A percentile compares a stretch with the other conserved stretches of the same genome.
Evolutionary conservation across 2,888 invertebrate species (phyloP).

Genomic region (Leptogaster cylindrica): DNA sequence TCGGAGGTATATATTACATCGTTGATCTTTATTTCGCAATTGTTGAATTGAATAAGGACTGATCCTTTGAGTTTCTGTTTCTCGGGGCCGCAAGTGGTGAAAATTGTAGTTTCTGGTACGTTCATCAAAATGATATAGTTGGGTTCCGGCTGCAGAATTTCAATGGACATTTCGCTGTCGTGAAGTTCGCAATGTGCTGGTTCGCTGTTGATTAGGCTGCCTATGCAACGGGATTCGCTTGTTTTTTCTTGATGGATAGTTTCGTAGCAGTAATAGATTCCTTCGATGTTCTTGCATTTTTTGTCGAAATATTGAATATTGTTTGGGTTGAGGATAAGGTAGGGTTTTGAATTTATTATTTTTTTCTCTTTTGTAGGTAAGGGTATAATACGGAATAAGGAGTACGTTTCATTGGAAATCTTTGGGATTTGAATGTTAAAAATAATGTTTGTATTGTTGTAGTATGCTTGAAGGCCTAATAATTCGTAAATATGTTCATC

Average conservation of each 20-base stretch:
- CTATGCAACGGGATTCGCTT: slow-evolving; percentile 9
- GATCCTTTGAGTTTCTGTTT: neutral
- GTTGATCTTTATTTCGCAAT: no score
- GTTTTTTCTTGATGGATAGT: slow-evolving; percentile 27
- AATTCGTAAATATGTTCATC: slow-evolving; percentile 47
- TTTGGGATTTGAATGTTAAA: slow-evolving; percentile 46
- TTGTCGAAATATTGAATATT: slow-evolving; percentile 32
- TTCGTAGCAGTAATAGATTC: slow-evolving; percentile 37
- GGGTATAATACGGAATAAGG: slow-evolving; percentile 41
- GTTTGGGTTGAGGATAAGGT: slow-evolving; percentile 28
- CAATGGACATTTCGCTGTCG: neutral
- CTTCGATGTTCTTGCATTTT: slow-evolving; percentile 33
- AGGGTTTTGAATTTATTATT: slow-evolving; percentile 39
- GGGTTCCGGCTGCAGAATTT: slow-evolving; percentile 14
- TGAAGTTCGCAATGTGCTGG: slow-evolving; percentile 18
- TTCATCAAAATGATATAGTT: slow-evolving; percentile 20
- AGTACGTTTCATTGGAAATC: slow-evolving; percentile 25
- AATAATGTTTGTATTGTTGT: slow-evolving; percentile 45
- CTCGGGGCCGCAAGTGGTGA: neutral
- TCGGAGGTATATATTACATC: no score
- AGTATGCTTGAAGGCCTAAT: no score
- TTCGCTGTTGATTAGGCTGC: neutral
- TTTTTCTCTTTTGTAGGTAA: neutral
- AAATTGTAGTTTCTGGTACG: slow-evolving; percentile 4
- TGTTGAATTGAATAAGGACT: neutral